Conservation (phyloP, 2,797 vertebrate species). For the Cephalopachus bancanus region DNA sequence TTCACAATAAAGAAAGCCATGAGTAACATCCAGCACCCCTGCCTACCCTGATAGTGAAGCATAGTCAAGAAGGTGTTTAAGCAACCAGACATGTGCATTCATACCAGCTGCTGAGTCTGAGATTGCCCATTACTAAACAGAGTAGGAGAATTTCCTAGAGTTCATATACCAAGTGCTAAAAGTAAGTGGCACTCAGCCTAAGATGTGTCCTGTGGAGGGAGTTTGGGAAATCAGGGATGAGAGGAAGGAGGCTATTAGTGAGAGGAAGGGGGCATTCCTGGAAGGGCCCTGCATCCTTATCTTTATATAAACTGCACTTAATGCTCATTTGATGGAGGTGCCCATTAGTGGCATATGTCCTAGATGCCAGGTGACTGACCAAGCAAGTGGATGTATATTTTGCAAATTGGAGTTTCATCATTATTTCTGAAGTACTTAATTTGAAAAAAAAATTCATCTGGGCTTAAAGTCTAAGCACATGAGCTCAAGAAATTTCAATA, state of each 20-base stretch:
- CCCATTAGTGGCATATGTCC: neutral
- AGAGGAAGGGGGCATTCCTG: no score
- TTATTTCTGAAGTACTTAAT: slow-evolving; percentile 25
- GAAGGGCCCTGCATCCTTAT: neutral
- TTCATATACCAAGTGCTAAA: neutral
- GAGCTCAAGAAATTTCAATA: slow-evolving; percentile 23
- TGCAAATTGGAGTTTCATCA: neutral
- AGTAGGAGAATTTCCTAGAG: neutral
- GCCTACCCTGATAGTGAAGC: neutral
- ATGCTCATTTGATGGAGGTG: neutral
- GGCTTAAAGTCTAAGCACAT: neutral
- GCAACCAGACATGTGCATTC: accelerated
- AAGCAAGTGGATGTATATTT: neutral
- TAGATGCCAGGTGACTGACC: neutral
- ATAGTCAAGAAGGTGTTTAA: neutral
- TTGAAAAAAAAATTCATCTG: neutral
- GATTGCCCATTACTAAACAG: neutral
- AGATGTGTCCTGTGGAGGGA: neutral
- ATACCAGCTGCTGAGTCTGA: neutral
- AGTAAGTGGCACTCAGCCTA: neutral
- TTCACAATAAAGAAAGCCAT: neutral
- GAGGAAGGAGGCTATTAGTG: neutral
- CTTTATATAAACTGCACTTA: neutral
- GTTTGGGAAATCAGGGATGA: neutral
- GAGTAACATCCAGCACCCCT: neutral